Evolutionary conservation across 2,113 vertebrate genomes (phyloP).

Genomic region (Psephotus haematonotus): DNA sequence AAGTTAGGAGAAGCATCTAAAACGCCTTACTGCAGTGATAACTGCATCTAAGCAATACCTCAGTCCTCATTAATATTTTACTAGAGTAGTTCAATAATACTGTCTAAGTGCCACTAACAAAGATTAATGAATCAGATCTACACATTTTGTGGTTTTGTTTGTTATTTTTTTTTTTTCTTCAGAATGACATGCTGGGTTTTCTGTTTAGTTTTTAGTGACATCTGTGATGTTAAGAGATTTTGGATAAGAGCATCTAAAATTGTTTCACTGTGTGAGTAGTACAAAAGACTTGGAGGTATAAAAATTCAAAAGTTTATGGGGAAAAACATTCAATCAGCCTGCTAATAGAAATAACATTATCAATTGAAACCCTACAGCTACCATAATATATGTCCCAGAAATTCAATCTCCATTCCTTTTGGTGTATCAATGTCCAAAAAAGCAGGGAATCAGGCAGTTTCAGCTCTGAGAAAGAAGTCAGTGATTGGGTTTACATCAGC

Average conservation of each 20-base stretch:
- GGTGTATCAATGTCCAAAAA: neutral
- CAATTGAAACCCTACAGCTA: neutral
- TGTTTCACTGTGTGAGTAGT: neutral
- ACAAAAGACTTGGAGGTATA: neutral
- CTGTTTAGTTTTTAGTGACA: neutral
- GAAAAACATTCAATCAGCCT: constrained; percentile 3
- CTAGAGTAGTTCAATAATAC: neutral
- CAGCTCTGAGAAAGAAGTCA: neutral
- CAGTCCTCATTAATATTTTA: constrained; percentile 39
- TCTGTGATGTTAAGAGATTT: constrained; percentile 16
- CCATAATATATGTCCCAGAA: neutral
- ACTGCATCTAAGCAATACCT: neutral
- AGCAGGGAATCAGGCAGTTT: neutral
- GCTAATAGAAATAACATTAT: neutral
- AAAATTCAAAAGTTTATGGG: neutral
- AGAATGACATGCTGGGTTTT: neutral
- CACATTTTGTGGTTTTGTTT: neutral
- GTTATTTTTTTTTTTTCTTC: neutral
- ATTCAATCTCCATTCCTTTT: neutral
- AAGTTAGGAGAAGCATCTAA: neutral
- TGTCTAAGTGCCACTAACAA: constrained; percentile 9
- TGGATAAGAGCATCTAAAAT: neutral
- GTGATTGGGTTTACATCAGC: neutral
- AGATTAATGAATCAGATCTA: constrained; percentile 11
- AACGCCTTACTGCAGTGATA: neutral